Evolutionary conservation across 2,797 vertebrate species (phyloP), one percentile per base, ranked within the genome.

Genomic region (Lagocephalus sceleratus): DNA sequence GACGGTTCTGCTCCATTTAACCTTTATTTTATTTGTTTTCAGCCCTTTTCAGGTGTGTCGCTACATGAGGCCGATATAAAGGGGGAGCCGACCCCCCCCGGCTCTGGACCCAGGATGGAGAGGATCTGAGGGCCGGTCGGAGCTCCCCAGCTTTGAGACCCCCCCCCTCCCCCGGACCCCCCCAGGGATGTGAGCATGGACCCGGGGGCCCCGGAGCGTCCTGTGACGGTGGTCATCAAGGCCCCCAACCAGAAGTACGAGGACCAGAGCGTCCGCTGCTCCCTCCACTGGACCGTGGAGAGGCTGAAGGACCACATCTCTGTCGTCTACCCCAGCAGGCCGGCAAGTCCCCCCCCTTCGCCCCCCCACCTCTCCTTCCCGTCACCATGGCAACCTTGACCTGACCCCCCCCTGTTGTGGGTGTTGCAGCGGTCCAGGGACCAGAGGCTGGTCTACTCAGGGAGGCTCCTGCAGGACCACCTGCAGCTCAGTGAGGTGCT

Each of bases 201-300:
- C 66, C 86, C 89, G 53, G 87, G 88, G 54, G 81, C 80, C 59
- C 84, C 89, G 81, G 93, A 93, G 80, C 89, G 83, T 73, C 94
- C 95, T 9, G 93, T 98, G 66, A 98, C 93, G 56, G 88, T 98
- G 71, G 86, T 98, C 85, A 95, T 99, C 60, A 97, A 95, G 76
- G 92, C 97, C 16, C 96, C 96, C 65, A 97, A 99, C 86, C 95
- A 98, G 91, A 98, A 95, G 25, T 96, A 97, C 83, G 91, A 94
- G 46, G 97, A 99, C 87, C 95, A 97, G 89, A 95, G 94, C 60
- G 90, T 99, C 69, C 91, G 84, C 89, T 99, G 97, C 87, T 96
- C 94, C 79, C 87, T 94, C 71, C 90, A 94, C 82, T 98, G 97
- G 97, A 98, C 95, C 0, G 97, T 98, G 84, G 95, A 94, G 85